Conservation (phyloP, 2,113 vertebrate genomes). For the Entomyzon cyanotis region DNA sequence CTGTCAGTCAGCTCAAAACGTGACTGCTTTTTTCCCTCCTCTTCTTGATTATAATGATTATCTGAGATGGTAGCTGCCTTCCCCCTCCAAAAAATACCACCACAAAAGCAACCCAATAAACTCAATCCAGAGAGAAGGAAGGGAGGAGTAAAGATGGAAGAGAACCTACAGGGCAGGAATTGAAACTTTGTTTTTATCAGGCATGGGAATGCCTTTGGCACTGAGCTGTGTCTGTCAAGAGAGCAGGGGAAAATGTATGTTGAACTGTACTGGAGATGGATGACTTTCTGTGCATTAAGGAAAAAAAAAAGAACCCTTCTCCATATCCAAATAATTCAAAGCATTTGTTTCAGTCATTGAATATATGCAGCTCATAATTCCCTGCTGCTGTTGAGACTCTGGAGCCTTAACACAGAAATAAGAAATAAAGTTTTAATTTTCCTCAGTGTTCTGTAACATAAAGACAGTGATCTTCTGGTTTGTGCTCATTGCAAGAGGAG, state of each 20-base stretch:
- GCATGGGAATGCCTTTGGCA: neutral
- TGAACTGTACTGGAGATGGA: neutral
- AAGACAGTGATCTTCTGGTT: neutral
- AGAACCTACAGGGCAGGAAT: neutral
- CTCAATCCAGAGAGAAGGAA: neutral
- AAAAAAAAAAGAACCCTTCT: neutral
- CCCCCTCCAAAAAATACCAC: neutral
- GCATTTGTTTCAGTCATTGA: neutral
- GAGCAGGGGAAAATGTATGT: neutral
- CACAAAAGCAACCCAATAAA: neutral
- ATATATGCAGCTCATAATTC: neutral
- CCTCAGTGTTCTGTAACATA: neutral
- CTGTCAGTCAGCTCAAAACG: constrained; percentile 62
- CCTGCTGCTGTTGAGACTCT: neutral
- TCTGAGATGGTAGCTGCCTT: constrained; percentile 48
- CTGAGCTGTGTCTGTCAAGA: neutral
- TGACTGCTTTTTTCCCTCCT: neutral
- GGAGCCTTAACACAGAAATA: neutral
- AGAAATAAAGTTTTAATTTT: constrained; percentile 37
- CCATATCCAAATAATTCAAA: neutral
- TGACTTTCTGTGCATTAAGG: neutral
- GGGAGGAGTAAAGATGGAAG: neutral
- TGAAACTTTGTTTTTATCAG: neutral
- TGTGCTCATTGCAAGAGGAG: neutral
- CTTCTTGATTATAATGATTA: constrained; percentile 52